Percentiles rank a stretch among this genome's conserved stretches.
Conservation (phyloP, 23 tunicate genomes). For the Halocynthia aurantium region DNA sequence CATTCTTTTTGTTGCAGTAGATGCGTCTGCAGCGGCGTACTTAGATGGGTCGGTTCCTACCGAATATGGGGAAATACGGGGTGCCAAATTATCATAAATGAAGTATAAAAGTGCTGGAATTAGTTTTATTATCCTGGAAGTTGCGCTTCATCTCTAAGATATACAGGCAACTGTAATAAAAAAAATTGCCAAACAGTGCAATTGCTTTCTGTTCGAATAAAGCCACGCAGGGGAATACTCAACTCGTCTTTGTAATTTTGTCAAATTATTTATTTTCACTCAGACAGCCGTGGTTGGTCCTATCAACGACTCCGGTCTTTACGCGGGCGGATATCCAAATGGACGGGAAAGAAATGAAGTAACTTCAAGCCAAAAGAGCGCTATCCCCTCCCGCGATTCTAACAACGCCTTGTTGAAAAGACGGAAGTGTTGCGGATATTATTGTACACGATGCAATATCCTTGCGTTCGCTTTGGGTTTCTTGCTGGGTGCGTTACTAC, state of each 20-base stretch:
- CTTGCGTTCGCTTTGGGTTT: constrained; percentile 54
- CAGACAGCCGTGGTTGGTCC: constrained; percentile 69
- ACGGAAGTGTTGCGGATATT: constrained; percentile 18
- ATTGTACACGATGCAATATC: constrained; percentile 33
- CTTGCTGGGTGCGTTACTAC: constrained; percentile 65
- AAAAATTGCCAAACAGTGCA: neutral
- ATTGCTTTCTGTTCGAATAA: neutral
- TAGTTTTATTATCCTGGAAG: too few relatives aligned
- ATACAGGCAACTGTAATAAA: too few relatives aligned
- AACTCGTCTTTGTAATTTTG: neutral
- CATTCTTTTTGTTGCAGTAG: too few relatives aligned
- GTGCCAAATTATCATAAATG: too few relatives aligned
- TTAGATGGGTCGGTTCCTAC: neutral
- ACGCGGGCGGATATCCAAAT: neutral
- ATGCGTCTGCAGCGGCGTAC: too few relatives aligned
- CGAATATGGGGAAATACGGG: too few relatives aligned
- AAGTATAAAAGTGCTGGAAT: too few relatives aligned
- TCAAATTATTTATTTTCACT: neutral
- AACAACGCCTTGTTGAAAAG: too few relatives aligned
- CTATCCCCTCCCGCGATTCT: neutral
- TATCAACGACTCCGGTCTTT: constrained; percentile 11
- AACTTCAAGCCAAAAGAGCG: constrained; percentile 2
- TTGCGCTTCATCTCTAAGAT: too few relatives aligned
- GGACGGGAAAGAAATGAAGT: neutral
- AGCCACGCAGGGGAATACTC: neutral